Base-by-base conservation (phyloP, 2,797 vertebrate species). In the Eulemur coronatus region DNA sequence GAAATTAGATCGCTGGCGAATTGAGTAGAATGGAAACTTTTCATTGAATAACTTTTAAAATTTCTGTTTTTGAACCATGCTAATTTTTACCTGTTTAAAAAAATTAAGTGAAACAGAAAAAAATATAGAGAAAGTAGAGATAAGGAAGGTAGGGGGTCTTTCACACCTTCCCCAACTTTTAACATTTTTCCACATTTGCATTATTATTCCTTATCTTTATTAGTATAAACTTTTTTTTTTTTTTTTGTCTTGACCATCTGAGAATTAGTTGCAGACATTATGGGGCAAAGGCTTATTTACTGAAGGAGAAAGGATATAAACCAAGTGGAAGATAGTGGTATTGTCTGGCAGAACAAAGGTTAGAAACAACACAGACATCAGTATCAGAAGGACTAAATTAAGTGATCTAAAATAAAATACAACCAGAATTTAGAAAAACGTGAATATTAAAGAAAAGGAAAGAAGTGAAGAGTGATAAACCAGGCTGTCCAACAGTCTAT, bases 321-420 rank as follows among this genome's bases (percentile, higher is more conserved):
- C 26, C 26, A 92, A 92, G 43, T 12, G 22, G 46, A 92, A 79
- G 33, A 73, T 0, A 76, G 30, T 41, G 46, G 65, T 22, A 48
- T 1, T 59, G 22, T 43, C 38, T 82, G 82, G 4, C 20, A 84
- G 28, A 20, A 38, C 48, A 50, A 72, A 82, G 57, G 28, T 17
- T 79, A 87, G 18, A 79, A 87, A 73, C 5, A 93, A 35, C 63
- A 94, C 11, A 38, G n/a, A 81, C 7, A 5, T 79, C 65, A 90
- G 48, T 50, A 76, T 35, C 46, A 92, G 43, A 95, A 95, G 43
- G 38, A 48, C 41, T 46, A 59, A 94, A 80, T 81, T 82, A 94
- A 59, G n/a, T 72, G 38, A 79, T 88, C 30, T 70, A 33, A 84
- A 94, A 78, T 59, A 88, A 80, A 79, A 89, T 78, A 87, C 14